A percentile compares a stretch with the other conserved stretches of the same genome.
Evolutionary conservation across 2,797 vertebrate species (phyloP).

Genomic region (Kryptolebias ocellatus): DNA sequence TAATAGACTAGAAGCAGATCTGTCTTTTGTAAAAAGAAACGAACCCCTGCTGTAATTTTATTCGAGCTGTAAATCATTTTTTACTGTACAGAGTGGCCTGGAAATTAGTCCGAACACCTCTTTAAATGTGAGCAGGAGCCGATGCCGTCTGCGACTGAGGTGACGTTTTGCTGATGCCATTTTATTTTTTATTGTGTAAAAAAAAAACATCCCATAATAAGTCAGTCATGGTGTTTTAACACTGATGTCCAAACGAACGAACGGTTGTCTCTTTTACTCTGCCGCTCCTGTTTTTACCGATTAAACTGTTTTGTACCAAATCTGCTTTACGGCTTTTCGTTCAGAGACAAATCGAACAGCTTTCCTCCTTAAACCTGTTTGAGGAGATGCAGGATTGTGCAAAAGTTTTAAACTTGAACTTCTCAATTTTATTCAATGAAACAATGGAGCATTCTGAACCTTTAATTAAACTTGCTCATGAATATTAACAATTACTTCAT

Average conservation of each 20-base stretch:
- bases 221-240: slow-evolving; percentile 49
- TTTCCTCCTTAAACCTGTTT: not conserved
- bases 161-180: slow-evolving; percentile 52
- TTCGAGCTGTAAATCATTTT: slow-evolving; percentile 65
- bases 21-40: slow-evolving; percentile 66
- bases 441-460: not conserved
- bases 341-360: not conserved
- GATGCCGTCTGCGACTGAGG: slow-evolving; percentile 28
- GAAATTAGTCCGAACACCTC: slow-evolving; percentile 71
- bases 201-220: slow-evolving; percentile 59
- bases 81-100: slow-evolving; percentile 74
- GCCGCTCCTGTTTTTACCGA: slow-evolving; percentile 65
- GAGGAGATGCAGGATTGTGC: too few species aligned
- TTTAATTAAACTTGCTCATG: too few species aligned
- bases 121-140: slow-evolving; percentile 63
- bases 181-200: slow-evolving; percentile 52
- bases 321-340: slow-evolving; percentile 12
- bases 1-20: slow-evolving; percentile 74
- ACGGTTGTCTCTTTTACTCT: slow-evolving; percentile 44
- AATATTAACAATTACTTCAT: too few species aligned
- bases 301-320: slow-evolving; percentile 72
- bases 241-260: slow-evolving; percentile 43
- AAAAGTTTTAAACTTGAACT: too few species aligned
- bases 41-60: slow-evolving; percentile 63
- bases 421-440: too few species aligned